Base-by-base conservation (phyloP, 2,888 invertebrate genomes). In the Brenthis hecate region DNA sequence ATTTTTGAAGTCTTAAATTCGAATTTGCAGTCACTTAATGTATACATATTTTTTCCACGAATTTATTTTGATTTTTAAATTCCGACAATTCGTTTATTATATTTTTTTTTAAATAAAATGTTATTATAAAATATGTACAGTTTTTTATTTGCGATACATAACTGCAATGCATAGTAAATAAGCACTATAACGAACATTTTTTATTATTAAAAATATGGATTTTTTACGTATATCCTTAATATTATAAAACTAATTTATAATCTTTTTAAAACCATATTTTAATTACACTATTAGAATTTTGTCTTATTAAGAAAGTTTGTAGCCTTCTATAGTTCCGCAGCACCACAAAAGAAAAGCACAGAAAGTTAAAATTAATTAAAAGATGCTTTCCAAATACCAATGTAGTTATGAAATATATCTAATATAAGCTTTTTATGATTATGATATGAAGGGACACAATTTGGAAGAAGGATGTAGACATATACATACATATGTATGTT, bases 271-370 rank as follows among this genome's bases (percentile, higher is more conserved):
- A 62, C n/a, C 28, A 62, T 36, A 4, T 50, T 36, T 53, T 53
- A 36, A 36, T 62, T 53, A 14, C 19, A 51, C 51, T n/a, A 53
- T 6, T 51, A 36, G 51, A 65, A 48, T 51, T 64, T 53, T 56
- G 16, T 57, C 58, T 65, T 65, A 69, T 69, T 69, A 69, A 65
- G 65, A 69, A 69, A 69, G 60, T 69, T 69, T 48, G 65, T 32
- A 65, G 58, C 51, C 69, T 69, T 48, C 60, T 61, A 19, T 54
- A 65, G 50, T 50, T 56, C 48, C 67, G 56, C 19, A n/a, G 56
- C 60, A 43, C 65, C 65, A 69, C 57, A 48, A 65, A 66, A 60
- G 60, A 56, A 56, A 51, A 47, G 58, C 32, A 54, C 23, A 23
- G 43, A 32, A 60, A 58, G 47, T 62, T 62, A 36, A 62, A 62